Conservation (phyloP, 2,888 invertebrate species). For the Loripinus fragilis region DNA sequence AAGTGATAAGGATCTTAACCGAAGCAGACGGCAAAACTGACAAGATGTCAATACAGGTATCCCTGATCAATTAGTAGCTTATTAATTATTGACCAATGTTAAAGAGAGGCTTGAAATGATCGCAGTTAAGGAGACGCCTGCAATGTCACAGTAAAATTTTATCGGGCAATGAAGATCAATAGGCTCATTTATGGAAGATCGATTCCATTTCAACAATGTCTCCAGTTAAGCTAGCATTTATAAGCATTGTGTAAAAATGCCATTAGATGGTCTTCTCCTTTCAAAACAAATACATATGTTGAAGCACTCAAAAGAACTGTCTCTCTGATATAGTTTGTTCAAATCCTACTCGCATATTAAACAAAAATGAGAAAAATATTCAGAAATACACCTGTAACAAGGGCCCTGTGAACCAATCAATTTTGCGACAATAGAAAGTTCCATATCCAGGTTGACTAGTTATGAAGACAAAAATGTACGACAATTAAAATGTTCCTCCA, state of each 20-base stretch:
- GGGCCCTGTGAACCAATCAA: conserved; percentile 1
- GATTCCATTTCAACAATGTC: neutral
- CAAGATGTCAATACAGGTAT: conserved; percentile 7
- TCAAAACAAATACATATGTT: too few relatives aligned
- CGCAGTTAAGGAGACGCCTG: neutral
- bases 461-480: neutral
- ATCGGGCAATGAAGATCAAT: conserved; percentile 6
- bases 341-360: too few relatives aligned
- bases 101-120: conserved; percentile 16
- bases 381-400: too few relatives aligned
- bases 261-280: too few relatives aligned
- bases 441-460: neutral
- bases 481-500: too few relatives aligned
- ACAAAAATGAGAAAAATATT: too few relatives aligned
- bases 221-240: too few relatives aligned
- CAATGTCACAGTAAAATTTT: conserved; percentile 11
- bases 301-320: too few relatives aligned
- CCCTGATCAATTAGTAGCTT: conserved; percentile 3
- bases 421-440: neutral
- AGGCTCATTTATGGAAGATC: conserved; percentile 4
- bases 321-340: too few relatives aligned
- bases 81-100: conserved; percentile 9
- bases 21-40: neutral
- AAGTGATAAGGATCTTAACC: conserved; percentile 12
- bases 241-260: too few relatives aligned